Evolutionary conservation across 2,797 vertebrate genomes (phyloP), one percentile per base, ranked within the genome.

Genomic region (Urosaurus nigricauda): DNA sequence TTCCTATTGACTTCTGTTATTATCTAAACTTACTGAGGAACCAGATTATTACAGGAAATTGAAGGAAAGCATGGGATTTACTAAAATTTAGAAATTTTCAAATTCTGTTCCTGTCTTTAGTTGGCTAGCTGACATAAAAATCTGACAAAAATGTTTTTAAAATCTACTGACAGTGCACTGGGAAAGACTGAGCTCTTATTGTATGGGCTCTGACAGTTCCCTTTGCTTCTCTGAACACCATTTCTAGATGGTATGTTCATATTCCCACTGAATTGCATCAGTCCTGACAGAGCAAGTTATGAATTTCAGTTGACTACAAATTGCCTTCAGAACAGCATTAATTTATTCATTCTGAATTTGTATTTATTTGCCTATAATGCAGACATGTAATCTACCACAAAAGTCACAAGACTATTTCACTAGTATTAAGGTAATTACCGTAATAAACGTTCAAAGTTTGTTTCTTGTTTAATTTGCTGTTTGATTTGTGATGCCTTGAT

Each of bases 21-120:
- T 32, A 68, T 32, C 65, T 68, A 68, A 0, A 32, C 9, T 68
- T 68, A 68, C 12, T 68, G 11, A 68, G 32, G 65, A 32, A 26
- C 11, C 29, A 68, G 29, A 68, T 68, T 32, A 56, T 92, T 89
- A 91, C 87, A 87, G 91, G 82, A 40, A 0, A 0, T 71, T 92
- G 65, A 91, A 79, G 53, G 11, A 60, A 60, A 60, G 58, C 8
- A 5, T 60, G 19, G 32, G n/a, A 35, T 71, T 58, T 53, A 19
- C 63, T 85, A 86, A 89, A 82, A 78, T 65, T 35, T 77, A 37
- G 85, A 11, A 83, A 75, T 82, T 35, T 79, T 92, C 47, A 53
- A 0, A 8, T 89, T 90, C 73, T 79, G 0, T 0, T 90, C 79
- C 88, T 89, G 35, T 87, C 89, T 68, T 91, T 2, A 1, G 65